A percentile compares a stretch with the other conserved stretches of the same genome.
phyloP scores from a whole-genome alignment of 2,797 vertebrate species.

The Pelodytes ibericus region DNA sequence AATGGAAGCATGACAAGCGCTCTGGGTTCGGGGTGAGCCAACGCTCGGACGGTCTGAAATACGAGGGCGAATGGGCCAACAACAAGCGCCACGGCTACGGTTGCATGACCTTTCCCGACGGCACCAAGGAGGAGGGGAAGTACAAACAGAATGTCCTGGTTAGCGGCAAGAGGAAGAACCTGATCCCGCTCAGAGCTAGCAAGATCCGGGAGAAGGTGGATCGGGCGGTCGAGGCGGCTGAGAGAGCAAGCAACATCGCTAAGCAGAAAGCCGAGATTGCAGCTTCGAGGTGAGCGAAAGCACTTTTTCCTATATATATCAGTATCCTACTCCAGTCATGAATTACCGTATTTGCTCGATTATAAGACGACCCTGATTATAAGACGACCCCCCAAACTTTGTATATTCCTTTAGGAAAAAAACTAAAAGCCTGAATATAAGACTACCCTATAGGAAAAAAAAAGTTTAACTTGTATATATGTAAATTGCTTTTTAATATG shows the following conservation, averaged over 20 bases:
- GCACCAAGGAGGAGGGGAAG: conserved; percentile 97
- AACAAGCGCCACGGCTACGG: conserved; percentile 96
- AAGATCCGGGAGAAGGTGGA: conserved; percentile 98
- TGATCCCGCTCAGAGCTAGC: conserved; percentile 93
- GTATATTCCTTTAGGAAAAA: no score
- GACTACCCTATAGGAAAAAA: no score
- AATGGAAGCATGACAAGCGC: conserved; percentile 97
- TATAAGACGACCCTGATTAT: no score
- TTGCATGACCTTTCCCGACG: conserved; percentile 93
- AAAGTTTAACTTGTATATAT: no score
- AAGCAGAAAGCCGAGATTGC: conserved; percentile 95
- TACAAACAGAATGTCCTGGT: conserved; percentile 97
- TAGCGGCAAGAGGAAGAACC: conserved; percentile 96
- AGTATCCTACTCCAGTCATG: no score
- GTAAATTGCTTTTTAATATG: no score
- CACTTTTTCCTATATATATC: no score
- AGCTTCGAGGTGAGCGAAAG: conserved; percentile 83
- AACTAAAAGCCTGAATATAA: no score
- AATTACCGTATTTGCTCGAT: no score
- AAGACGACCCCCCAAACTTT: no score
- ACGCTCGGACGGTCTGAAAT: conserved; percentile 91
- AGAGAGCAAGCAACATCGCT: conserved; percentile 87
- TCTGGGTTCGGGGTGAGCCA: conserved; percentile 90
- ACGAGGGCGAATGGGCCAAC: conserved; percentile 94
- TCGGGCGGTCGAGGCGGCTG: conserved; percentile 87